A percentile compares a stretch with the other conserved stretches of the same genome.
These are phyloP conservation scores for Pseudomugil tenellus DNA, from an alignment of 2,797 vertebrate genomes.

Conservation along the genomic window DNA sequence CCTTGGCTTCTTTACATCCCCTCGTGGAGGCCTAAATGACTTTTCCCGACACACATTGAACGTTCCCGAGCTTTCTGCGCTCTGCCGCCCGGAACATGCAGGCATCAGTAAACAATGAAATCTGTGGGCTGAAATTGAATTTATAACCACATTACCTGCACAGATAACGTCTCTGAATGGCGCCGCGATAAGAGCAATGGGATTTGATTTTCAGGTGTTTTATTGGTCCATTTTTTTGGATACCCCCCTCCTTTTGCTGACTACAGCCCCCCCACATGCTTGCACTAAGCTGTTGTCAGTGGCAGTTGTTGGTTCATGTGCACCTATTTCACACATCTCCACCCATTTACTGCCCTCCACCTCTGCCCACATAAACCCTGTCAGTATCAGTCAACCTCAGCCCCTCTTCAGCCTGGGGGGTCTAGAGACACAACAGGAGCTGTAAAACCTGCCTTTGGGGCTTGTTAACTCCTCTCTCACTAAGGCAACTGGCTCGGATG, in stretches of 20 bases:
- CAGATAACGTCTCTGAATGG: constrained; percentile 94
- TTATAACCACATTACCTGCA: constrained; percentile 95
- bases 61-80: constrained; percentile 74
- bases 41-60: constrained; percentile 83
- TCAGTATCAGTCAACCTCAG: constrained; percentile 76
- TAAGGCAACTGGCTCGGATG: constrained; percentile 74
- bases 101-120: constrained; percentile 94
- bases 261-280: constrained; percentile 18
- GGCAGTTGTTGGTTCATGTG: constrained; percentile 87
- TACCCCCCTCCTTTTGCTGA: constrained; percentile 40
- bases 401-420: constrained; percentile 77
- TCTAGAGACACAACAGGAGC: constrained; percentile 76
- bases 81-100: constrained; percentile 73
- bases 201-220: constrained; percentile 89
- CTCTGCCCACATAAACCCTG: constrained; percentile 71
- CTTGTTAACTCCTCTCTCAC: constrained; percentile 76
- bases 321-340: constrained; percentile 67
- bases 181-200: constrained; percentile 94
- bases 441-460: constrained; percentile 75
- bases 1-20: constrained; percentile 76
- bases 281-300: constrained; percentile 78
- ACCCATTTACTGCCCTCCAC: constrained; percentile 31
- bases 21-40: constrained; percentile 77
- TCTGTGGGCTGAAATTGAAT: constrained; percentile 93
- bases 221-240: constrained; percentile 79